Base-by-base conservation (phyloP, 2,113 vertebrate species). In the Myrmecobius fasciatus region DNA sequence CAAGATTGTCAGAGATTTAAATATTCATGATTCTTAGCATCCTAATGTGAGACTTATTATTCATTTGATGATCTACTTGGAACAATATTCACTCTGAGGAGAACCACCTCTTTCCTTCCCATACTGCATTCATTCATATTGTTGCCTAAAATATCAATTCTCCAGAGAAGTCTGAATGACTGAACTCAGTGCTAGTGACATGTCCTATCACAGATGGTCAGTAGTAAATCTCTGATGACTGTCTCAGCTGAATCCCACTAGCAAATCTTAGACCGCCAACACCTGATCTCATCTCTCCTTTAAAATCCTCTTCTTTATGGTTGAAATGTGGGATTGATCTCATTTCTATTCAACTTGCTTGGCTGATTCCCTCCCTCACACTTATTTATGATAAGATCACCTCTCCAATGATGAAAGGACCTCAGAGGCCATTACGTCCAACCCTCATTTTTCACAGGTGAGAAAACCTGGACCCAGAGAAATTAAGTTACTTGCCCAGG, bases 71-170 rank as follows among this genome's bases (percentile, higher is more conserved):
- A 31, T 90, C 53, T 91, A 96, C 94, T 46, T 36, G 92, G 83
- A 75, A 96, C 7, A 24, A 93, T 91, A 93, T 28, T 75, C 95
- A 90, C 91, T 91, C 91, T 96, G 52, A 89, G 92, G 94, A 94
- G 83, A 94, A 91, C 4, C 48, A 95, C 94, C 49, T 96, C 95
- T 96, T 96, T 95, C 89, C 53, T 91, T 94, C 93, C 95, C 53
- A 91, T 25, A 95, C 51, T 48, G 92, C 89, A 88, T 97, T 91
- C 94, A 91, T 96, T 95, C 89, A 96, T 56, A 91, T 51, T 89
- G n/a, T 88, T 93, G 46, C 31, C 93, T 94, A 92, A 91, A 95
- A 94, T 67, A 91, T 75, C 53, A 89, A 93, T 95, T 92, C 52
- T 60, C 75, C n/a, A 48, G 88, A 92, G 94, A 31, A 95, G 53